phyloP scores from a whole-genome alignment of 1,140 invertebrate species.

The Drosophila sp. region DNA sequence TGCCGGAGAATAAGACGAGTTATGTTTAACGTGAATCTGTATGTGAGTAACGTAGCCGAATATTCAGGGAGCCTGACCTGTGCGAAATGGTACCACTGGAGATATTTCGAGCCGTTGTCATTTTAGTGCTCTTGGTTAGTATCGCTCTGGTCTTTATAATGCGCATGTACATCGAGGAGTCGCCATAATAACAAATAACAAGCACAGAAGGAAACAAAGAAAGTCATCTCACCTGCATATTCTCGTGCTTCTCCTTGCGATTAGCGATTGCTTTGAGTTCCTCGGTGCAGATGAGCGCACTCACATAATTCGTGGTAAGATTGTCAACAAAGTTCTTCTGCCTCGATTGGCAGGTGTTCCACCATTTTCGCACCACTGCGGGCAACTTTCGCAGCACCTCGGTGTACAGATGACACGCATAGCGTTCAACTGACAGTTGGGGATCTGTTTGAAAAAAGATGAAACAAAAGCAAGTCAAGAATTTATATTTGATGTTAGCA shows the following conservation, averaged over 20 bases:
- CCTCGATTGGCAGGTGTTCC: conserved; percentile 89
- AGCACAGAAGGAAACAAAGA: not conserved
- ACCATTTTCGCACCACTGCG: conserved; percentile 93
- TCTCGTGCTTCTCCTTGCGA: conserved; percentile 86
- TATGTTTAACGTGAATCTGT: not conserved
- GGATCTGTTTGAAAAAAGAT: conserved; percentile 51
- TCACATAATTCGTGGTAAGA: conserved; percentile 90
- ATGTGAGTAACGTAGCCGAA: not conserved
- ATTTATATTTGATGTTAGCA: conserved; percentile 7
- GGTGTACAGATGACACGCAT: conserved; percentile 89
- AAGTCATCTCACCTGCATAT: conserved; percentile 87
- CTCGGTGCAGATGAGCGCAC: conserved; percentile 88
- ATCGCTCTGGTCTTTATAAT: conserved; percentile 44
- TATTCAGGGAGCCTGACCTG: not conserved
- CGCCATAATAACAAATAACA: not conserved
- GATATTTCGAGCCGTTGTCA: conserved; percentile 59
- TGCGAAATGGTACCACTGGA: conserved; percentile 54
- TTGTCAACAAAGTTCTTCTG: conserved; percentile 90
- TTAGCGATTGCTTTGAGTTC: conserved; percentile 88
- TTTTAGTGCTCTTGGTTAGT: conserved; percentile 49
- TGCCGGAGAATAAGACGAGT: not conserved
- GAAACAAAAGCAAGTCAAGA: conserved; percentile 14
- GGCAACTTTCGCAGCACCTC: conserved; percentile 89
- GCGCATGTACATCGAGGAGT: conserved; percentile 31
- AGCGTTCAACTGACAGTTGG: conserved; percentile 85